phyloP scores from a whole-genome alignment of 2,888 invertebrate genomes.

The Sphecodes monilicornis region DNA sequence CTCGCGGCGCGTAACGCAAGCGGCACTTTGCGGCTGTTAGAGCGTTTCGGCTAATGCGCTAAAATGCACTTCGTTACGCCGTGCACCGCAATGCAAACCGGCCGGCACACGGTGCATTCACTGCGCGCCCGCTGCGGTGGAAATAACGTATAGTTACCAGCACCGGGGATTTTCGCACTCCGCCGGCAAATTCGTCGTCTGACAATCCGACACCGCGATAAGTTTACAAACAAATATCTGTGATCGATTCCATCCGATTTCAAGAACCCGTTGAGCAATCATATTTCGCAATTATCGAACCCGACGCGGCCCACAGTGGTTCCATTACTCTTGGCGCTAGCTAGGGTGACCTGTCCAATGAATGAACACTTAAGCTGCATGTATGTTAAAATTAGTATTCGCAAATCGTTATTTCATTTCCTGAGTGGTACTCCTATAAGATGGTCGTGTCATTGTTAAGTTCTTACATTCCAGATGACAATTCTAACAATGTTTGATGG shows the following conservation, averaged over 20 bases:
- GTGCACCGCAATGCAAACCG: conserved; percentile 66
- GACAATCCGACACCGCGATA: conserved; percentile 23
- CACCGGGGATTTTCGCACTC: conserved; percentile 48
- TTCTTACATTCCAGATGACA: too few species aligned
- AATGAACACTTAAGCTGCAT: too few species aligned
- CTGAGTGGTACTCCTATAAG: too few species aligned
- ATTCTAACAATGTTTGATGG: too few species aligned
- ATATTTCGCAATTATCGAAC: background rate
- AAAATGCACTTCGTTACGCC: conserved; percentile 75
- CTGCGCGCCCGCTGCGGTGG: conserved; percentile 44
- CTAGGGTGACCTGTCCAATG: too few species aligned
- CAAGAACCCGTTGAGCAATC: background rate
- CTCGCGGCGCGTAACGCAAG: conserved; percentile 57
- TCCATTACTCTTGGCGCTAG: too few species aligned
- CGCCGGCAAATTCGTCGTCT: conserved; percentile 35
- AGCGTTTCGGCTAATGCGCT: conserved; percentile 73
- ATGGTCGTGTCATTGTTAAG: too few species aligned
- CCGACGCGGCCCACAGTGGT: too few species aligned
- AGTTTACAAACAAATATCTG: conserved; percentile 13
- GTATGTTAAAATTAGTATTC: too few species aligned
- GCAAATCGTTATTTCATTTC: too few species aligned
- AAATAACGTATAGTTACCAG: conserved; percentile 57
- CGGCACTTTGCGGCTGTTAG: conserved; percentile 74
- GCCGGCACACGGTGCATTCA: conserved; percentile 51
- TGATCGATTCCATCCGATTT: conserved; percentile 5